Evolutionary conservation across 1,140 invertebrate species (phyloP).

Genomic region (Philopotamus ludificatus): DNA sequence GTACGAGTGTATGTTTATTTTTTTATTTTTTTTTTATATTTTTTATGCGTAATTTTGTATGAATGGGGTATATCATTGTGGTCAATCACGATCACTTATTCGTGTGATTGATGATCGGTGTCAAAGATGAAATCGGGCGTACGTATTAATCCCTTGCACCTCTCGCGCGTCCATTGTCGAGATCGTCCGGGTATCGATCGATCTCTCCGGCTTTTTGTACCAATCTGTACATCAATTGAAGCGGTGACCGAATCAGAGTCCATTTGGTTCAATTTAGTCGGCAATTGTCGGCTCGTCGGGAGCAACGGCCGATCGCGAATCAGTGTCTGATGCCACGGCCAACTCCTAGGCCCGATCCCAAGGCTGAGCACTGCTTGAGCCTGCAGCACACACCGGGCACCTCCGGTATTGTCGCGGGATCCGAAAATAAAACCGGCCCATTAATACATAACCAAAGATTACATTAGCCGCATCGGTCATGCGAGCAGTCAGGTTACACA

Average conservation of each 20-base stretch:
- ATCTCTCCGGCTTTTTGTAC: slow-evolving; percentile 10
- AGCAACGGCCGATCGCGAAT: slow-evolving; percentile 34
- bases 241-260: slow-evolving; percentile 42
- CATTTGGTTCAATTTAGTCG: slow-evolving; percentile 42
- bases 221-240: slow-evolving; percentile 39
- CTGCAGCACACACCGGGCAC: not conserved
- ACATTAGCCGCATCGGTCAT: slow-evolving; percentile 19
- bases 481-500: slow-evolving; percentile 11
- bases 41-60: too few relatives aligned
- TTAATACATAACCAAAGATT: slow-evolving; percentile 24
- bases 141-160: slow-evolving; percentile 1
- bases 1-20: too few relatives aligned
- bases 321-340: slow-evolving; percentile 24
- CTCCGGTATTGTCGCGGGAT: not conserved
- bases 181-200: slow-evolving; percentile 9
- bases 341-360: slow-evolving; percentile 3
- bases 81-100: not conserved
- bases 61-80: not conserved
- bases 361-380: not conserved
- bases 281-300: slow-evolving; percentile 22
- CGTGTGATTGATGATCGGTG: not conserved
- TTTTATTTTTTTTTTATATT: too few relatives aligned
- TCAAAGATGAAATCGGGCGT: not conserved
- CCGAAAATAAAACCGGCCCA: not conserved
- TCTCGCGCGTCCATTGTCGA: too few relatives aligned